Percentiles rank a stretch among this genome's conserved stretches.
These are phyloP conservation scores for Takifugu flavidus DNA, from an alignment of 2,113 vertebrate species.

Conservation along the genomic window DNA sequence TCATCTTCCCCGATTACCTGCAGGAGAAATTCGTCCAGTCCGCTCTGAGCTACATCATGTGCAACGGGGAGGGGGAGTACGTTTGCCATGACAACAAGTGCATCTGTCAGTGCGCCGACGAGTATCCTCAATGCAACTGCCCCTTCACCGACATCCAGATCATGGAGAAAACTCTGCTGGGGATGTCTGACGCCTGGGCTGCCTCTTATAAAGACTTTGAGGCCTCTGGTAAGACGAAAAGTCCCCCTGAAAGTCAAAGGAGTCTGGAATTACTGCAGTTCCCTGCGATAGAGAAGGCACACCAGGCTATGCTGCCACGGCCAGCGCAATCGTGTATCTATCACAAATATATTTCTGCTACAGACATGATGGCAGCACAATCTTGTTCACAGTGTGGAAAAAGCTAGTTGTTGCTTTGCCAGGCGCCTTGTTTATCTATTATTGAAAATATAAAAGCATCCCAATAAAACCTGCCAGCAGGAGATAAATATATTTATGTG, in stretches of 20 bases:
- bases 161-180: conserved; percentile 91
- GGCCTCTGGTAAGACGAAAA: conserved; percentile 85
- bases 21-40: conserved; percentile 99
- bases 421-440: conserved; percentile 57
- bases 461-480: conserved; percentile 58
- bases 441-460: conserved; percentile 69
- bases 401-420: conserved; percentile 44
- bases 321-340: neutral
- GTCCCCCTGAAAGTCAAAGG: too few relatives aligned
- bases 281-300: too few relatives aligned
- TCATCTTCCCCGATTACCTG: conserved; percentile 97
- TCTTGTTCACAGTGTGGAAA: conserved; percentile 9
- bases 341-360: neutral
- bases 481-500: conserved; percentile 66
- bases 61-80: conserved; percentile 96
- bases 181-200: conserved; percentile 92
- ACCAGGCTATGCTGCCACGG: too few relatives aligned
- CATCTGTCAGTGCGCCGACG: conserved; percentile 88
- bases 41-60: conserved; percentile 99
- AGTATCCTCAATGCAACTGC: conserved; percentile 98
- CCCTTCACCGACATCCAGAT: conserved; percentile 98
- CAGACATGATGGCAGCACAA: neutral
- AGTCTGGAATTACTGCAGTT: too few relatives aligned
- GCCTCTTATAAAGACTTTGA: conserved; percentile 96
- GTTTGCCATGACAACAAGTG: conserved; percentile 92